Evolutionary conservation across 1,140 invertebrate species (phyloP), one percentile per base, ranked within the genome.

Genomic region (Dolichoris vasculosae): DNA sequence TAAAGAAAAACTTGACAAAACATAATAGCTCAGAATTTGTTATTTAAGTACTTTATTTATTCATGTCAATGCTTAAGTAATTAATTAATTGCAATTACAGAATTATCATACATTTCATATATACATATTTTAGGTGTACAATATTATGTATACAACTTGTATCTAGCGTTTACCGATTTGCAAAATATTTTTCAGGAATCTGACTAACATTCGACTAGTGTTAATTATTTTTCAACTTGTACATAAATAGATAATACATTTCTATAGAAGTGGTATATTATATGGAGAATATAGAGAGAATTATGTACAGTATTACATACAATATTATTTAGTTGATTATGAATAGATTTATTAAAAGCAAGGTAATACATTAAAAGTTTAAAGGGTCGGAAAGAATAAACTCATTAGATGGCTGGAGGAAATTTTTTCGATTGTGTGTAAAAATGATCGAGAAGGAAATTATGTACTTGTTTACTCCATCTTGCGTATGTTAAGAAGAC

Each of bases 391-490:
- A 69, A 1, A 23, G 15, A 15, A 69, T 38, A 69, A 15, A 40
- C 35, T 17, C n/a, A 71, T 71, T 40, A 43, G 38, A 43, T 7
- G n/a, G 15, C 4, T 11, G 30, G 26, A 26, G 7, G 43, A 73
- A 26, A 7, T 8, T 51, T 67, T 79, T 46, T 3, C 17, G 1
- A 71, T 35, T 71, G 17, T 46, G n/a, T 3, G n/a, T 13, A 64
- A 13, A 43, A 43, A 69, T 55, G 2, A 30, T 38, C n/a, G 43
- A 71, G 30, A 51, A 35, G 3, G 20, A 63, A 20, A 55, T 17
- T 17, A 30, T 32, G 48, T 32, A 35, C 46, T 63, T 75, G 71
- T 75, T 76, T 63, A 73, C n/a, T 48, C 13, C 55, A 77, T 77
- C 40, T 59, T 71, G 76, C 71, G 55, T 83, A 48, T 77, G 40